Conservation (phyloP, 92 coral and sea anemone species). For the Parazoanthus atlanticus region DNA sequence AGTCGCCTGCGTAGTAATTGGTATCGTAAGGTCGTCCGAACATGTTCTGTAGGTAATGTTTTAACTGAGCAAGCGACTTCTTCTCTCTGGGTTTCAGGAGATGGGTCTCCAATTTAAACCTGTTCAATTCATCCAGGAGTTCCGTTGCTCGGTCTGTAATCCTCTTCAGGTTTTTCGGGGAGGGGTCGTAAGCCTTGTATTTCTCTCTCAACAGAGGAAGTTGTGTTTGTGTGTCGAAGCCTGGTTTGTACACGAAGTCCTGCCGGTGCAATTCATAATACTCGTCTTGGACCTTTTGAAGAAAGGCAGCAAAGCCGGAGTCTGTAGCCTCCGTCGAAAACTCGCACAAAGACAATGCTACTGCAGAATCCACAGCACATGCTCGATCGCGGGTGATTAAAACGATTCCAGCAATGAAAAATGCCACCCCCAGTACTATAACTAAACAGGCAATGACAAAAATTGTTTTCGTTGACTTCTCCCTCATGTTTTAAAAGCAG, state of each 20-base stretch:
- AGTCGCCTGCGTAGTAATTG: constrained; percentile 81
- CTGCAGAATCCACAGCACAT: too few relatives aligned
- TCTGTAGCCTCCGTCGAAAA: too few relatives aligned
- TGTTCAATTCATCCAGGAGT: constrained; percentile 48
- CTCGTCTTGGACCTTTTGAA: too few relatives aligned
- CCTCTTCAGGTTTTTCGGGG: constrained; percentile 53
- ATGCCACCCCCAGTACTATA: too few relatives aligned
- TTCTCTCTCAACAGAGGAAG: constrained; percentile 4
- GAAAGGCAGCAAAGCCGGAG: too few relatives aligned
- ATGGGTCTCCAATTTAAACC: neutral
- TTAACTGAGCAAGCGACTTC: constrained; percentile 66
- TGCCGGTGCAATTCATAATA: constrained; percentile 46
- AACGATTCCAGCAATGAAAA: too few relatives aligned
- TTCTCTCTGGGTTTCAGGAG: constrained; percentile 76
- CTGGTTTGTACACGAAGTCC: constrained; percentile 28
- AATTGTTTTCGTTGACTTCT: too few relatives aligned
- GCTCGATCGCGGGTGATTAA: too few relatives aligned
- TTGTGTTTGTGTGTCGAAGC: constrained; percentile 2
- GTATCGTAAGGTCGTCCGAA: constrained; percentile 66
- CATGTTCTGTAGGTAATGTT: constrained; percentile 66
- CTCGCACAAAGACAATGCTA: too few relatives aligned
- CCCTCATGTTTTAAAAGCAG: too few relatives aligned
- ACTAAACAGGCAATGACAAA: too few relatives aligned
- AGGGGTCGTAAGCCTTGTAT: constrained; percentile 58
- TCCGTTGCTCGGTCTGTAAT: constrained; percentile 53